Base-by-base conservation (phyloP, 2,113 vertebrate genomes). In the Leuciscus idus region DNA sequence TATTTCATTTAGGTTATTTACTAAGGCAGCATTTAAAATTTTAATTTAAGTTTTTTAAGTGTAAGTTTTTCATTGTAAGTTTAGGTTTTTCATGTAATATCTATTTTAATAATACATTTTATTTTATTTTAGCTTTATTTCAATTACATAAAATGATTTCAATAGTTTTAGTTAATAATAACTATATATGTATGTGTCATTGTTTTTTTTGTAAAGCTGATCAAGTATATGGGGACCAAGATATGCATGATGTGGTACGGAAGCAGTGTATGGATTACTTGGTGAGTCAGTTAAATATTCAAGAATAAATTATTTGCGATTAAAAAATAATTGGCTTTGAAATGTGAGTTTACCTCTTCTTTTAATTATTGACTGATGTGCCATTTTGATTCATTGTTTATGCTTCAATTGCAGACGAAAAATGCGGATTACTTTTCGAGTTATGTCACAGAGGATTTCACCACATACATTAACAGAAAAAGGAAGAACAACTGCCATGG, bases 371-470 rank as follows among this genome's bases (percentile, higher is more conserved):
- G 13, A 8, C 6, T 13, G 4, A 43, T 6, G 21, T 74, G 43
- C 36, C 1, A 0, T 52, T 57, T 11, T 11, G 28, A 52, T 28
- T 55, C 4, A 57, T 12, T 57, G 10, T 59, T 36, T 26, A n/a
- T 79, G 11, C 46, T 28, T 84, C 21, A 1, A 30, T 84, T 87
- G 8, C 91, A 98, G 97, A 96, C 97, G 95, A 98, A 98, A 91
- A 98, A 98, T 73, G 97, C 97, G 0, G 97, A 98, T 87, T 98
- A 98, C 83, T 98, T 98, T 89, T 98, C 97, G 59, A 98, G 96
- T 93, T 98, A 98, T 28, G 97, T 98, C 90, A 98, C 97, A 0
- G 97, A 98, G 89, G 97, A 98, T 85, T 98, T 98, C 84, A 96
- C 96, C 90, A 97, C 97, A 84, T 98, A 98, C 92, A 97, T 98